Evolutionary conservation across 2,113 vertebrate species (phyloP).

Genomic region (Thamnaconus septentrionalis): DNA sequence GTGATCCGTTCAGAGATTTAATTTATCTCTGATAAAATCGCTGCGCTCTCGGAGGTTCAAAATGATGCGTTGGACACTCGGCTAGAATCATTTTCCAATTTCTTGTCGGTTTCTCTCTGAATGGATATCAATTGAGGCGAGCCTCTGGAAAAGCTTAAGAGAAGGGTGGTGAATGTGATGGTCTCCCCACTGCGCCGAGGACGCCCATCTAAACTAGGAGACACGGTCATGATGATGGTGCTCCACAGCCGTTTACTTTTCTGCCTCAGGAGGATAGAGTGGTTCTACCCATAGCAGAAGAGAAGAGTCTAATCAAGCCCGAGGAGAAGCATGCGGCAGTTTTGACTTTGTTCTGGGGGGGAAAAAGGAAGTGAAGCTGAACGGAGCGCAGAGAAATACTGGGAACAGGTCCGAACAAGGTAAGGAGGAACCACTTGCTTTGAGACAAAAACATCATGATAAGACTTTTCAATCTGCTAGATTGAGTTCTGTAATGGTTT

Average conservation of each 20-base stretch:
- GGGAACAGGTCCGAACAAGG: constrained; percentile 31
- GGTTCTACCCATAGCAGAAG: constrained; percentile 54
- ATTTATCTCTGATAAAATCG: constrained; percentile 13
- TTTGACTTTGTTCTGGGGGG: neutral
- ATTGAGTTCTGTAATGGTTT: neutral
- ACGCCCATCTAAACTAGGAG: constrained; percentile 16
- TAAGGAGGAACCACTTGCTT: constrained; percentile 24
- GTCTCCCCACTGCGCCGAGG: constrained; percentile 24
- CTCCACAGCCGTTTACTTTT: constrained; percentile 32
- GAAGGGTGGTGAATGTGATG: constrained; percentile 20
- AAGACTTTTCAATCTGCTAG: neutral
- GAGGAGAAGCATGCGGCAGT: constrained; percentile 55
- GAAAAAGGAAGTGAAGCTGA: constrained; percentile 13
- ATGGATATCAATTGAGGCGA: constrained; percentile 21
- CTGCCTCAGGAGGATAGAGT: constrained; percentile 49
- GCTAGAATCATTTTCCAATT: constrained; percentile 13
- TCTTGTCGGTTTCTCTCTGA: constrained; percentile 21
- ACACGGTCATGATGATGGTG: constrained; percentile 55
- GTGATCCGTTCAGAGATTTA: constrained; percentile 17
- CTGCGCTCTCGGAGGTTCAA: constrained; percentile 15
- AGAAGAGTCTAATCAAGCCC: constrained; percentile 16
- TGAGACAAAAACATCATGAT: too few relatives aligned
- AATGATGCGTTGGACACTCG: constrained; percentile 20
- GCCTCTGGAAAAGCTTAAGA: constrained; percentile 20
- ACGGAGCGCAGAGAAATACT: constrained; percentile 22